Percentiles rank a stretch among this genome's conserved stretches.
Evolutionary conservation across 1,140 invertebrate genomes (phyloP).

Genomic region (Rhizoglyphus robini): DNA sequence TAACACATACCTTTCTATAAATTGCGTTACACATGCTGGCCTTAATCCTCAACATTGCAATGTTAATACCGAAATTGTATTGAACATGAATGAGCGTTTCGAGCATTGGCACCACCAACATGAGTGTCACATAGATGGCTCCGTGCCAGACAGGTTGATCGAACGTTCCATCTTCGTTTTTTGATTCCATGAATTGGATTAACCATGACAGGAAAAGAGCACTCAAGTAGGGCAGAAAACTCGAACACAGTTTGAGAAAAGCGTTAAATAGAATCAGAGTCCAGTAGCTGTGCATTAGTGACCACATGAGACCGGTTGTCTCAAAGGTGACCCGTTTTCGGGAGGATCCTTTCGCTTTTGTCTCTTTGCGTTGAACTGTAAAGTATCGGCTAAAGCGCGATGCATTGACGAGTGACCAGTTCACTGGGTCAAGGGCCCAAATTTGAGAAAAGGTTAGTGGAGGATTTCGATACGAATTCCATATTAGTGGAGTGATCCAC

Average conservation of each 20-base stretch:
- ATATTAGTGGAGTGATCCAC: slow-evolving; percentile 61
- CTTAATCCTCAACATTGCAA: slow-evolving; percentile 13
- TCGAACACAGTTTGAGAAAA: slow-evolving; percentile 59
- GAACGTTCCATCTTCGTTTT: background rate
- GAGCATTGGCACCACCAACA: slow-evolving; percentile 17
- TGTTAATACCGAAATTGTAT: slow-evolving; percentile 8
- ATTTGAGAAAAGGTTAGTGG: slow-evolving; percentile 14
- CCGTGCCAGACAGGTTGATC: slow-evolving; percentile 27
- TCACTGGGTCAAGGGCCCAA: slow-evolving; percentile 37
- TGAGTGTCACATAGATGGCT: slow-evolving; percentile 8
- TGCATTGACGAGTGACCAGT: slow-evolving; percentile 61
- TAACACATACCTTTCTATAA: slow-evolving; percentile 12
- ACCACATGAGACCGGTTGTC: slow-evolving; percentile 6
- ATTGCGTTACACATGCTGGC: slow-evolving; percentile 13
- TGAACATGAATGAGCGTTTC: slow-evolving; percentile 18
- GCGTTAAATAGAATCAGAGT: slow-evolving; percentile 61
- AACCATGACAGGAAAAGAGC: slow-evolving; percentile 42
- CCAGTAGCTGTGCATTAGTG: slow-evolving; percentile 16
- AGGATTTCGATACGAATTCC: background rate
- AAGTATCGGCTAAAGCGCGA: slow-evolving; percentile 63
- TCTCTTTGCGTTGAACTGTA: background rate
- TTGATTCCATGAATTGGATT: slow-evolving; percentile 13
- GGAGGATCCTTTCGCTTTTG: background rate
- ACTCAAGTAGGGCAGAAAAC: slow-evolving; percentile 69
- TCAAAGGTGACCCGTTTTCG: background rate